Conservation (phyloP, 2,113 vertebrate genomes). For the Phrynosoma platyrhinos region DNA sequence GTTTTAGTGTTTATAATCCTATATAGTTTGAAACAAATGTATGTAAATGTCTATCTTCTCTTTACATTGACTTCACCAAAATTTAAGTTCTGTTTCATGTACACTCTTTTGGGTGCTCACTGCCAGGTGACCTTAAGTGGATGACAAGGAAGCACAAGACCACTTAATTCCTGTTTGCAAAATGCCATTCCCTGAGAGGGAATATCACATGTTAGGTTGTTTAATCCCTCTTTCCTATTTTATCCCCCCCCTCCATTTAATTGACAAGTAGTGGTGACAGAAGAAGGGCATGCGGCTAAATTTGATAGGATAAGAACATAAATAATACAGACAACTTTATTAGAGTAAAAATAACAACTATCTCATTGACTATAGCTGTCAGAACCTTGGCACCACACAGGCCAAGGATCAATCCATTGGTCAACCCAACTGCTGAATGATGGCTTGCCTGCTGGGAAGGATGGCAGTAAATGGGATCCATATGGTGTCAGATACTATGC, state of each 20-base stretch:
- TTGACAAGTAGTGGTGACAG: too few relatives aligned
- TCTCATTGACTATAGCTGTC: too few relatives aligned
- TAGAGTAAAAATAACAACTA: too few relatives aligned
- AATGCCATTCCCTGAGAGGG: neutral
- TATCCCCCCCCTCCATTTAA: neutral
- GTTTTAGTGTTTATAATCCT: neutral
- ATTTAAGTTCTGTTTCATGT: neutral
- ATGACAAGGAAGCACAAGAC: neutral
- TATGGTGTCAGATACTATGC: too few relatives aligned
- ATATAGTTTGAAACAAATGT: neutral
- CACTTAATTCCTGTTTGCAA: neutral
- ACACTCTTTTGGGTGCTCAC: neutral
- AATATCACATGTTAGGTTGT: neutral
- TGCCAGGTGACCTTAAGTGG: neutral
- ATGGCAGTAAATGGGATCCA: too few relatives aligned
- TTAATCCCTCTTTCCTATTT: neutral
- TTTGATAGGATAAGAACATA: too few relatives aligned
- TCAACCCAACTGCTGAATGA: too few relatives aligned
- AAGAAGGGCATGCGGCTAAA: too few relatives aligned
- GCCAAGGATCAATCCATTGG: too few relatives aligned
- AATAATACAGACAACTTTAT: too few relatives aligned
- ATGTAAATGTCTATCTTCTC: neutral
- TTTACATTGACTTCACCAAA: neutral
- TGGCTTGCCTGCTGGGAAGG: too few relatives aligned
- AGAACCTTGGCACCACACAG: too few relatives aligned